phyloP scores from a whole-genome alignment of 2,113 vertebrate genomes.

The Polypterus senegalus region DNA sequence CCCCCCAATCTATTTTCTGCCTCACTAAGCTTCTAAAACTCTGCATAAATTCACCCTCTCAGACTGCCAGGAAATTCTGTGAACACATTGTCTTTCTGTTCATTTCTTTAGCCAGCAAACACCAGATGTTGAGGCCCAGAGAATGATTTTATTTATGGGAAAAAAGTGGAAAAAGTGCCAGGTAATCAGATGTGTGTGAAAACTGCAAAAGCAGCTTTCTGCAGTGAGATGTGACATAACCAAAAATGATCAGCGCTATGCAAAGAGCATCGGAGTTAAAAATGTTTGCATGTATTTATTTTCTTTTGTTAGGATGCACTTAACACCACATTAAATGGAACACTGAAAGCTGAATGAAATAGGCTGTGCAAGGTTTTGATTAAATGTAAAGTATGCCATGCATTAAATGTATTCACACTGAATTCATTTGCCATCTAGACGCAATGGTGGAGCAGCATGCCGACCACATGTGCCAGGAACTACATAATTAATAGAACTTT shows the following conservation, averaged over 20 bases:
- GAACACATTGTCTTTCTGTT: constrained; percentile 46
- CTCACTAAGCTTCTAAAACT: constrained; percentile 66
- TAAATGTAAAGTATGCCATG: no score
- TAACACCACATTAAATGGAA: no score
- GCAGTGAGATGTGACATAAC: background rate
- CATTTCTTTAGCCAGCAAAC: constrained; percentile 39
- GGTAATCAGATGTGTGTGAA: constrained; percentile 34
- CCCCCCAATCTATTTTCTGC: constrained; percentile 74
- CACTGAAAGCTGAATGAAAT: no score
- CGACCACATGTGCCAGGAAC: background rate
- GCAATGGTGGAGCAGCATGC: background rate
- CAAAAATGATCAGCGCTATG: no score
- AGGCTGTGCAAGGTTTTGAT: no score
- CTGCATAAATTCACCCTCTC: constrained; percentile 64
- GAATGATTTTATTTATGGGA: constrained; percentile 34
- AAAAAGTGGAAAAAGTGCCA: background rate
- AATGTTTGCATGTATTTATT: no score
- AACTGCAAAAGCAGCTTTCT: constrained; percentile 20
- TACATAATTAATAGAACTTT: background rate
- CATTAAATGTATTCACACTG: no score
- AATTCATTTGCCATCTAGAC: no score
- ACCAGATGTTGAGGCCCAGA: constrained; percentile 41
- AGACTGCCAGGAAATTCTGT: constrained; percentile 41
- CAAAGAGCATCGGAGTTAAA: no score
- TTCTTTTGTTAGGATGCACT: no score